Percentiles rank a stretch among this genome's conserved stretches.
These are phyloP conservation scores for Micromesistius poutassou DNA, from an alignment of 2,797 vertebrate species.

Conservation along the genomic window DNA sequence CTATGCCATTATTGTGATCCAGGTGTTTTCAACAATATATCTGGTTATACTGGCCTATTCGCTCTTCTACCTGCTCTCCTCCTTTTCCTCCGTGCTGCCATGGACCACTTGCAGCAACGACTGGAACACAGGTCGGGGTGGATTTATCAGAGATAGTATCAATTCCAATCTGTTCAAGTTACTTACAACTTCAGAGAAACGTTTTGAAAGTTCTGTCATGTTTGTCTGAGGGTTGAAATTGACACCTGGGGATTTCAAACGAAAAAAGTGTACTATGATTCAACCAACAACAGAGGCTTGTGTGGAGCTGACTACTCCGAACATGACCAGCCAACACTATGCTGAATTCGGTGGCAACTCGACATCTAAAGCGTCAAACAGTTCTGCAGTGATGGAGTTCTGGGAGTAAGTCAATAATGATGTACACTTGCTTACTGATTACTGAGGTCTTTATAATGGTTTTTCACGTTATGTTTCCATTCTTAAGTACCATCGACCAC, in stretches of 20 bases:
- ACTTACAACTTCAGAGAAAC: not conserved
- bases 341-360: constrained; percentile 24
- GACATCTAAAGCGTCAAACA: constrained; percentile 30
- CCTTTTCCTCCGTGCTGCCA: constrained; percentile 54
- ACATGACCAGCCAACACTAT: constrained; percentile 13
- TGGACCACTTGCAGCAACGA: constrained; percentile 59
- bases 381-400: constrained; percentile 48
- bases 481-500: too few relatives aligned
- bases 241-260: not conserved
- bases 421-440: not conserved
- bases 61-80: constrained; percentile 54
- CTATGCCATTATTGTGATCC: constrained; percentile 40
- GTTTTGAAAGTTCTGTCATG: not conserved
- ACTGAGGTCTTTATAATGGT: not conserved
- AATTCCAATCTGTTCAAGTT: not conserved
- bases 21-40: constrained; percentile 49
- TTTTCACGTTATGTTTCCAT: too few relatives aligned
- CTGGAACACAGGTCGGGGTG: constrained; percentile 59
- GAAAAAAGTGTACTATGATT: not conserved
- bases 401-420: constrained; percentile 47
- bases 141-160: not conserved
- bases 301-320: constrained; percentile 31
- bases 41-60: constrained; percentile 59
- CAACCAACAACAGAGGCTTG: constrained; percentile 34
- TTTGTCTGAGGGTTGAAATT: not conserved